Base-by-base conservation (phyloP, 2,888 invertebrate species). In the Eurytoma adleriae region DNA sequence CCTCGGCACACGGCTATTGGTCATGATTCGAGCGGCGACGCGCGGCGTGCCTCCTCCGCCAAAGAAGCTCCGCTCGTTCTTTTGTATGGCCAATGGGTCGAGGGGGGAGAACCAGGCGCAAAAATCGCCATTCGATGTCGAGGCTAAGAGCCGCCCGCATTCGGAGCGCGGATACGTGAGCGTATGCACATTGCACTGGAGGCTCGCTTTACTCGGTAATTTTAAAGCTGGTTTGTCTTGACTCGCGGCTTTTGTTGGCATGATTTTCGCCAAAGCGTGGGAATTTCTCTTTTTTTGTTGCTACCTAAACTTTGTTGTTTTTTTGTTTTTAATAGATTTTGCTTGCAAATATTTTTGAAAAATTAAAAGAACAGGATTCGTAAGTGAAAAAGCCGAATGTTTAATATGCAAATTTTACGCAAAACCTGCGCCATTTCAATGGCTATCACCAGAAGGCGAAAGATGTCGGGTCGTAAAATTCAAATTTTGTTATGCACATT, bases 1-100 rank as follows among this genome's bases (percentile, higher is more conserved):
- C 61, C 71, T 77, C 59, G 40, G 67, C 78, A 56, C 71, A 20
- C 66, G 66, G n/a, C 48, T 61, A 69, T 76, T 59, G 78, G 62
- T 78, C 71, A 71, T 71, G 71, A 71, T 71, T 66, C 68, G 57
- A 67, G 71, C 12, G 40, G 61, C 59, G n/a, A 20, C 56, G 18
- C 40, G 18, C 30, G 16, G 4, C 10, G 30, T n/a, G 48, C 10
- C 14, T 20, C 48, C 71, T 13, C n/a, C 48, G 66, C n/a, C 18
- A 62, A 61, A 69, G 76, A 76, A 76, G 68, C 68, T 3, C 18
- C 48, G 12, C 40, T 40, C 0, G 10, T 27, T 24, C n/a, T 30
- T 40, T 13, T 27, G 14, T 74, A 50, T 64, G 50, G 24, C 13
- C 12, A 27, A 14, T 13, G 24, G 24, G 24, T 2, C 24, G 56